Base-by-base conservation (phyloP, 2,113 vertebrate species). In the Cololabis saira region DNA sequence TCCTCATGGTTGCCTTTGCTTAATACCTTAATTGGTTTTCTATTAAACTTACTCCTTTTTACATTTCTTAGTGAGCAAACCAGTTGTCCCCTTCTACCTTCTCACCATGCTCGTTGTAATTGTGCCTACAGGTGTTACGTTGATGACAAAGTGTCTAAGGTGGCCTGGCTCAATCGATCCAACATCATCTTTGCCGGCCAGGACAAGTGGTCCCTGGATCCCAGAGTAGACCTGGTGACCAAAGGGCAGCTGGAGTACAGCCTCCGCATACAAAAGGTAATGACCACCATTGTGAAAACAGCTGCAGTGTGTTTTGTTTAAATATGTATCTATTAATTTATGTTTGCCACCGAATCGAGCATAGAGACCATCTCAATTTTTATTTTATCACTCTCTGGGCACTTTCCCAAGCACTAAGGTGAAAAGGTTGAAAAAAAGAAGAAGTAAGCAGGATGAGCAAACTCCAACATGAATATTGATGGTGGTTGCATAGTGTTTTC, bases 101-200 rank as follows among this genome's bases (percentile, higher is more conserved):
- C 48, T 80, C 30, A 54, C 12, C 17, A 66, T 17, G 5, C 53
- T 56, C 18, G 0, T 33, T 67, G 43, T 19, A 69, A 41, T 72
- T 67, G 88, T 57, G 54, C 41, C 65, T 61, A 2, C 89, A 99
- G 98, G 93, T 99, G 98, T 84, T 96, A 96, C 54, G 96, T 99
- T 91, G 97, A 99, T 90, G 97, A 99, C 87, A 98, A 95, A 90
- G 95, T 96, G 86, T 98, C 97, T 10, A 98, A 96, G 85, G 98
- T 99, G 87, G 98, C 98, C 73, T 99, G 98, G 98, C 94, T 99
- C 91, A 99, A 99, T 91, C 97, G 97, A 87, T 99, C 98, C 0
- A 98, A 97, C 85, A 99, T 99, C 92, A 99, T 99, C 92, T 99
- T 97, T 80, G 97, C 98, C 33, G 96, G 96, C 52, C 94, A 97